phyloP scores from a whole-genome alignment of 2,888 invertebrate species.

The Electrophaes corylata region DNA sequence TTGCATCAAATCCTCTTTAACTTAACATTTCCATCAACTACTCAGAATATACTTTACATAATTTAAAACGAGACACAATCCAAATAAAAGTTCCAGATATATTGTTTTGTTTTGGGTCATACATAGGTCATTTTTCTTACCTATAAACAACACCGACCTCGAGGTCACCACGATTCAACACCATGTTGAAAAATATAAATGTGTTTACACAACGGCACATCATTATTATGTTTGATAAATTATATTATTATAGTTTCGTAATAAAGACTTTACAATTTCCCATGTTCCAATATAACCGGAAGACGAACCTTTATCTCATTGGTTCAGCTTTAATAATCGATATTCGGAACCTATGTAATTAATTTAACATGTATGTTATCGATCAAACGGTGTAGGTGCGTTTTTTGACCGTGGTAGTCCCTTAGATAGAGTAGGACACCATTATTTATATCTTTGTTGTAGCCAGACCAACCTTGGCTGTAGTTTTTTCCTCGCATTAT shows the following conservation, averaged over 20 bases:
- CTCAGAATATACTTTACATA: too few relatives aligned
- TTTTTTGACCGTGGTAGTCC: too few relatives aligned
- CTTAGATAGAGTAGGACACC: too few relatives aligned
- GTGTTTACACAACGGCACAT: slow-evolving; percentile 36
- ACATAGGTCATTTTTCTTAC: slow-evolving; percentile 42
- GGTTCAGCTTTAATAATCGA: neutral
- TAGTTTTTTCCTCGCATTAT: too few relatives aligned
- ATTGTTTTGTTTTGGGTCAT: slow-evolving; percentile 47
- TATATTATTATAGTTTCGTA: slow-evolving; percentile 23
- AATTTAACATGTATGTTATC: neutral
- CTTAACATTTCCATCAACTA: too few relatives aligned
- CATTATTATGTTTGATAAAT: slow-evolving; percentile 44
- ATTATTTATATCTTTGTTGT: too few relatives aligned
- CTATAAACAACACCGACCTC: slow-evolving; percentile 62
- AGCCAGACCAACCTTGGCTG: too few relatives aligned
- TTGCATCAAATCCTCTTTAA: too few relatives aligned
- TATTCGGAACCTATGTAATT: neutral
- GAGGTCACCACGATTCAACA: slow-evolving; percentile 57
- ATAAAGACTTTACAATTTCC: slow-evolving; percentile 25
- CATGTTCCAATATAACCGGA: neutral
- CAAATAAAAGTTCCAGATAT: too few relatives aligned
- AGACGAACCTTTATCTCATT: slow-evolving; percentile 10
- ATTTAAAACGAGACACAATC: too few relatives aligned
- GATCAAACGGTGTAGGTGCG: too few relatives aligned
- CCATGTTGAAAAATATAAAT: slow-evolving; percentile 51